Base-by-base conservation (phyloP, 2,113 vertebrate species). In the Sceloporus tristichus region DNA sequence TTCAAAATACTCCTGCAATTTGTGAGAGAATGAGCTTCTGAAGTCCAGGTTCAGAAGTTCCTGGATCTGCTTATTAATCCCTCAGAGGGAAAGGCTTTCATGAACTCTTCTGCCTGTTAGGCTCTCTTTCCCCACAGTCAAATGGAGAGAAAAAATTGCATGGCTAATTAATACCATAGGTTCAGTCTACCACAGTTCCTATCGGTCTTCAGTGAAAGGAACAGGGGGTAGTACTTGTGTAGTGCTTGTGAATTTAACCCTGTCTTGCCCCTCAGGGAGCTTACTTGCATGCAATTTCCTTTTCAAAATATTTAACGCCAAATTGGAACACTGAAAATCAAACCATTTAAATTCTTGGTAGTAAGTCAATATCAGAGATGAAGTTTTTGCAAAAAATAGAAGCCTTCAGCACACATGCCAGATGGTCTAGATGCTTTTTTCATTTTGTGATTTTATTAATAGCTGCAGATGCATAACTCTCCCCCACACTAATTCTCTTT, bases 341-440 rank as follows among this genome's bases (percentile, higher is more conserved):
- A 68, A 91, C 90, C 70, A 79, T 94, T 90, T 93, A 92, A 92
- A 83, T 93, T 92, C 92, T 93, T 90, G 89, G 88, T 90, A 0
- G 0, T 29, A 76, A 7, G 54, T 92, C 65, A 56, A 82, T 83
- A 94, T 91, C 78, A 71, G n/a, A 38, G 48, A 78, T 42, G 23
- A 70, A 34, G 62, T 71, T 79, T 84, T 40, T 11, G 62, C 83
- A 79, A 79, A 79, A 86, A 77, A 16, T 29, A 54, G 48, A 62
- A 29, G 62, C 76, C 42, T 86, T 42, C 19, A 34, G 65, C 62
- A n/a, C 48, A 79, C 40, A 25, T 9, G 29, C 59, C 40, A 53
- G 38, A 42, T 86, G 59, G 40, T 78, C 62, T 70, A 79, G 65
- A 48, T 79, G 18, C 62, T 85, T 78, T 85, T 42, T 48, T 70